Conservation (phyloP, 2,888 invertebrate genomes). For the Ariolimax columbianus region DNA sequence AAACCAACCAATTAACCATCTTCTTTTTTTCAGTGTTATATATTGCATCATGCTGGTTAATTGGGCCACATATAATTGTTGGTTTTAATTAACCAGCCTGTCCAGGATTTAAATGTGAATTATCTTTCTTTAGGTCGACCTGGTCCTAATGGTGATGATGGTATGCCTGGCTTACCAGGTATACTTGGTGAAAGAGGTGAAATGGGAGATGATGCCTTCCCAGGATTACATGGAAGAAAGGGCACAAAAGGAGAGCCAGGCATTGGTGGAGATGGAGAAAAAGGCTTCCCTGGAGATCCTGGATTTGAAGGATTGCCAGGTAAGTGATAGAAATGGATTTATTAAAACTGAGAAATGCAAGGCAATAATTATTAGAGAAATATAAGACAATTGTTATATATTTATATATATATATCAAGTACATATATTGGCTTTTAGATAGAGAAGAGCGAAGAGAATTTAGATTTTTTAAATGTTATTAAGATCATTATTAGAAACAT, state of each 20-base stretch:
- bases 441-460: too few species aligned
- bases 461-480: too few species aligned
- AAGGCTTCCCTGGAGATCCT: constrained; percentile 62
- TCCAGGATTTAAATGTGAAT: too few species aligned
- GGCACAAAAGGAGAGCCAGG: constrained; percentile 53
- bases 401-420: neutral
- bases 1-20: too few species aligned
- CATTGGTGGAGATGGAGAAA: constrained; percentile 52
- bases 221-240: constrained; percentile 44
- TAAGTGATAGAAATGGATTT: constrained; percentile 6
- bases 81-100: too few species aligned
- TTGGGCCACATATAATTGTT: too few species aligned
- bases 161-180: constrained; percentile 74
- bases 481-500: neutral
- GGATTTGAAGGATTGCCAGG: constrained; percentile 62
- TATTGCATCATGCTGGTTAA: too few species aligned
- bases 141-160: constrained; percentile 70
- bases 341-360: neutral
- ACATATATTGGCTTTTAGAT: neutral
- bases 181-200: constrained; percentile 58
- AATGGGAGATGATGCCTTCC: constrained; percentile 57
- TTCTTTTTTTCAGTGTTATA: too few species aligned
- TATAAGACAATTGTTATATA: too few species aligned
- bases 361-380: neutral
- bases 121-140: constrained; percentile 53